These are phyloP conservation scores for Patiria pectinifera DNA, from an alignment of 53 echinoderm and acorn worm genomes.

Conservation along the genomic window DNA sequence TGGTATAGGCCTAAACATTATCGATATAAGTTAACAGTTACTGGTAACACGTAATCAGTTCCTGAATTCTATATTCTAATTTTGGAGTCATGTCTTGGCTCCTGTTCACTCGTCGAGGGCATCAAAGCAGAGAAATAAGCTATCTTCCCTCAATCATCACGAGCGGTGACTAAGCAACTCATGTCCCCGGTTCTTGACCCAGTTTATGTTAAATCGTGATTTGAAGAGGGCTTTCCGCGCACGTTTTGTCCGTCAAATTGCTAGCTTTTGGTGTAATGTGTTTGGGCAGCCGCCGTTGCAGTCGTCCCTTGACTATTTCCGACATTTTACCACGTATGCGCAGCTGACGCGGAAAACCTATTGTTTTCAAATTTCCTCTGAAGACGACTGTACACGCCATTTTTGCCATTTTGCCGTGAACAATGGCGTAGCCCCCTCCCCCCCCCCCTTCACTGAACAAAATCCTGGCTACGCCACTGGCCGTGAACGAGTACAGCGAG, in stretches of 20 bases:
- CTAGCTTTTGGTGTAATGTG: neutral
- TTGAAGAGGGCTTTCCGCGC: neutral
- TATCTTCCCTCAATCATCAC: neutral
- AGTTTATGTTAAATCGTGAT: neutral
- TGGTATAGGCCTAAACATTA: too few relatives aligned
- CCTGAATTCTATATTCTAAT: too few relatives aligned
- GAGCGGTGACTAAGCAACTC: neutral
- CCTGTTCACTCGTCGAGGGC: neutral
- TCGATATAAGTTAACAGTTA: too few relatives aligned
- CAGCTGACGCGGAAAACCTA: neutral
- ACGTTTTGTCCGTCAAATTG: neutral
- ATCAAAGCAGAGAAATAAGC: neutral
- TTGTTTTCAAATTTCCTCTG: too few relatives aligned
- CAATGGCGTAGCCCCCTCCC: too few relatives aligned
- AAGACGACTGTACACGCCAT: too few relatives aligned
- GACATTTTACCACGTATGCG: neutral
- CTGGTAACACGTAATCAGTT: too few relatives aligned
- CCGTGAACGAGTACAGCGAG: too few relatives aligned
- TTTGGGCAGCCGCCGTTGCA: constrained; percentile 14
- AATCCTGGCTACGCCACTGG: too few relatives aligned
- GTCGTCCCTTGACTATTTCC: neutral
- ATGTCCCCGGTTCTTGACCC: neutral
- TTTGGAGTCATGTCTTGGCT: too few relatives aligned
- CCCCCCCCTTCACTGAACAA: too few relatives aligned
- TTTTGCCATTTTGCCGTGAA: too few relatives aligned